Evolutionary conservation across 2,797 vertebrate species (phyloP), one percentile per base, ranked within the genome.

Genomic region (Argya squamiceps): DNA sequence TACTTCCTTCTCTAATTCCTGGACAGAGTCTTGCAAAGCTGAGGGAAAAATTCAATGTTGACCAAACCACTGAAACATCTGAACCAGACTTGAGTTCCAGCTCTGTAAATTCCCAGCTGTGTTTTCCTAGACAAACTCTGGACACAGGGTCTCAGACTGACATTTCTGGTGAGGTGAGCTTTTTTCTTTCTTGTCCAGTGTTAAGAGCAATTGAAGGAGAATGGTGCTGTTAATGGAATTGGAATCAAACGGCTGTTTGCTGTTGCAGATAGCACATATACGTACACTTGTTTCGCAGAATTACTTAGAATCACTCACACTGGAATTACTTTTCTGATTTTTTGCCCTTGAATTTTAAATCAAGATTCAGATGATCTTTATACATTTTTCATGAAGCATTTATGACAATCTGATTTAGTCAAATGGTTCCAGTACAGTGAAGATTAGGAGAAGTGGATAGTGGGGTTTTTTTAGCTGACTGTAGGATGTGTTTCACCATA

Each of bases 141-240:
- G 98, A 99, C 53, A 94, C 98, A 19, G 98, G 98, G 43, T 99
- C 98, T 58, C 98, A 99, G 90, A 99, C 98, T 10, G 98, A 98
- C 96, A 96, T 98, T 95, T 98, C 98, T 46, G 98, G 98, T 80
- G 98, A 98, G 70, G 98, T 98, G 97, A 98, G 98, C 97, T 75
- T 47, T 65, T 77, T 60, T 84, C 44, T 12, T 7, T 46, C 71
- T 93, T 90, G 76, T 79, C 34, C 65, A 39, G 14, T 17, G 29
- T 58, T 44, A 92, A 89, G 65, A 79, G n/a, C 47, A 80, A 34
- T 58, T 70, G 39, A 47, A 70, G 92, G 63, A 50, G 36, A 63
- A 47, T 46, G 19, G 47, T 79, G 9, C 14, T 5, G 36, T 68
- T 59, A 62, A 50, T 29, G 37, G 44, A 62, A 84, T 21, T 63